Evolutionary conservation across 2,888 invertebrate species (phyloP), one percentile per base, ranked within the genome.

Genomic region (Campaea margaritaria): DNA sequence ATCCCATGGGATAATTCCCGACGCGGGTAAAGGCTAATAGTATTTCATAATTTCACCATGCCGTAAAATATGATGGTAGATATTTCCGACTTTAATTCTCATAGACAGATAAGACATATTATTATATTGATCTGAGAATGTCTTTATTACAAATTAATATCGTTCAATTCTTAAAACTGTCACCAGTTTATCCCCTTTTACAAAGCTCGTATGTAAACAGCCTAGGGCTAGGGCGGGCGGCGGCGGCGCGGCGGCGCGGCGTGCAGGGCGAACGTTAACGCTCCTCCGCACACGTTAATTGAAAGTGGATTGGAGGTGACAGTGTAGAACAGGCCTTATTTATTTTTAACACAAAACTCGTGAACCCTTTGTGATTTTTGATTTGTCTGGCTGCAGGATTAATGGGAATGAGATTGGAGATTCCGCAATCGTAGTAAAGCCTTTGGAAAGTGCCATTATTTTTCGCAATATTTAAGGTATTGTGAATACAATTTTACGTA

Each of bases 281-380:
- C 85, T 86, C 68, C 83, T 85, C 85, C 87, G 88, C 83, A 79
- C 87, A 86, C 90, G 88, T 91, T 91, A 91, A 91, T 91, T 91
- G 91, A 91, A 91, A 89, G 80, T 84, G 89, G 91, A 90, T 90
- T 87, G 87, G 89, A 89, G 91, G 91, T 89, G 91, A 88, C 90
- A 90, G 87, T 87, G 90, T 89, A 88, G 86, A 89, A 89, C 85
- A 78, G 70, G 78, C 70, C 81, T 85, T 84, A 81, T 79, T 76
- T 81, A 83, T 79, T 82, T 82, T 74, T 75, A 74, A 68, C 68
- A 66, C 73, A 70, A 58, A 63, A 39, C 59, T 59, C 53, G 62
- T 55, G 62, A 51, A 49, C 53, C 48, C 44, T 47, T 38, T 60
- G 70, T 74, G 75, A 62, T 49, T 49, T 66, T 67, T 71, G 68